phyloP scores from a whole-genome alignment of 2,888 invertebrate genomes.

The Acleris emargana region DNA sequence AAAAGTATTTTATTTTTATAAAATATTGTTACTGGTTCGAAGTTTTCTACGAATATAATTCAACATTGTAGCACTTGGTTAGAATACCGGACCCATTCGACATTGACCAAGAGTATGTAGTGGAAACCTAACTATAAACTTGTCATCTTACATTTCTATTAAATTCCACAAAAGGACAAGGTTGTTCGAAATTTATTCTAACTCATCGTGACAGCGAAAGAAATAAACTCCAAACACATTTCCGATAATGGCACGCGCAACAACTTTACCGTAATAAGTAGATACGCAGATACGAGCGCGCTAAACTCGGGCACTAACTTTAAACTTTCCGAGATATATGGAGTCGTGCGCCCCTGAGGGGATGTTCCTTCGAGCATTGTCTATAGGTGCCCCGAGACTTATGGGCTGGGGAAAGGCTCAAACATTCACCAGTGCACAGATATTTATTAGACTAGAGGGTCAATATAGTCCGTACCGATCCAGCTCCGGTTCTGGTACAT shows the following conservation, averaged over 20 bases:
- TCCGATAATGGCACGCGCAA: conserved; percentile 29
- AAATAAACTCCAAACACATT: conserved; percentile 29
- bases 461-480: conserved; percentile 7
- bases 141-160: not conserved
- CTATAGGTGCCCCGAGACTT: conserved; percentile 27
- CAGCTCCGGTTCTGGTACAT: conserved; percentile 12
- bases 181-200: not conserved
- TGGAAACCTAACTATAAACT: not conserved
- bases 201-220: conserved; percentile 17
- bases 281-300: conserved; percentile 29
- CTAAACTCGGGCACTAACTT: conserved; percentile 35
- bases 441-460: conserved; percentile 26
- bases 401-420: conserved; percentile 22
- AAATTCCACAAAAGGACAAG: not conserved
- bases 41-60: not conserved
- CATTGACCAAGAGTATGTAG: too few relatives aligned
- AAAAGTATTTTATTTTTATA: not conserved
- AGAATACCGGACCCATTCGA: too few relatives aligned
- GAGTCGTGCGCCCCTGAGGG: conserved; percentile 26
- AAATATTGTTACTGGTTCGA: not conserved
- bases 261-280: conserved; percentile 33
- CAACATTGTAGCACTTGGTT: not conserved
- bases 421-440: conserved; percentile 27
- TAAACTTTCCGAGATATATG: conserved; percentile 36
- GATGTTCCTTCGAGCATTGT: conserved; percentile 32